A percentile compares a stretch with the other conserved stretches of the same genome.
Conservation (phyloP, 2,797 vertebrate genomes). For the Tachyglossus aculeatus region DNA sequence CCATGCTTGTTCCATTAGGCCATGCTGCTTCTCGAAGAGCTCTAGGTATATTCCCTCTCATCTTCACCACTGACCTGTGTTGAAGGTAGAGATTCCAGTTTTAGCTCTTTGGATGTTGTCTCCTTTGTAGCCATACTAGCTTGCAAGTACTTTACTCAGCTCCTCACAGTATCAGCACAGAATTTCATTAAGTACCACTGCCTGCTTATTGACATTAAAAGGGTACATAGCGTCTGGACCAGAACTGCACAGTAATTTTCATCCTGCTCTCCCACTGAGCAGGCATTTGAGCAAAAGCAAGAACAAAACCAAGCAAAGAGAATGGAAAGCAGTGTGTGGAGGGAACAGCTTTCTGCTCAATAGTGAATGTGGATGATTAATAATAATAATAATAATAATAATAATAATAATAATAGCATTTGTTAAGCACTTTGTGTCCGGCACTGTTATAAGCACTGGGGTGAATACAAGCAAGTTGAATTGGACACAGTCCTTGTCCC, state of each 20-base stretch:
- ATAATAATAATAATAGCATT: background rate
- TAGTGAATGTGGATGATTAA: background rate
- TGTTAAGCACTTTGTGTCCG: too few species aligned
- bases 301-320: constrained; percentile 9
- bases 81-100: too few species aligned
- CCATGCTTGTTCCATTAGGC: too few species aligned
- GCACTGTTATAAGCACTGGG: too few species aligned
- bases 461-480: too few species aligned
- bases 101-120: too few species aligned
- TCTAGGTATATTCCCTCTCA: too few species aligned
- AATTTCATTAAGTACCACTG: constrained; percentile 14
- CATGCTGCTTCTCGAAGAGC: too few species aligned
- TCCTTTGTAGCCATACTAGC: background rate
- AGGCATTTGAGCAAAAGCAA: background rate
- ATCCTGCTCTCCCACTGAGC: background rate
- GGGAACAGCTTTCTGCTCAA: background rate
- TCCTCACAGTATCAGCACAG: constrained; percentile 15
- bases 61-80: too few species aligned
- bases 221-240: constrained; percentile 39
- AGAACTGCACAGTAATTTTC: constrained; percentile 1
- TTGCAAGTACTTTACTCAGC: background rate
- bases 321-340: background rate
- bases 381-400: background rate
- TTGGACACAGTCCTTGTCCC: too few species aligned
- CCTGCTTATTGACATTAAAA: constrained; percentile 25